phyloP scores from a whole-genome alignment of 2,888 invertebrate genomes.

The Opisthograptis luteolata region DNA sequence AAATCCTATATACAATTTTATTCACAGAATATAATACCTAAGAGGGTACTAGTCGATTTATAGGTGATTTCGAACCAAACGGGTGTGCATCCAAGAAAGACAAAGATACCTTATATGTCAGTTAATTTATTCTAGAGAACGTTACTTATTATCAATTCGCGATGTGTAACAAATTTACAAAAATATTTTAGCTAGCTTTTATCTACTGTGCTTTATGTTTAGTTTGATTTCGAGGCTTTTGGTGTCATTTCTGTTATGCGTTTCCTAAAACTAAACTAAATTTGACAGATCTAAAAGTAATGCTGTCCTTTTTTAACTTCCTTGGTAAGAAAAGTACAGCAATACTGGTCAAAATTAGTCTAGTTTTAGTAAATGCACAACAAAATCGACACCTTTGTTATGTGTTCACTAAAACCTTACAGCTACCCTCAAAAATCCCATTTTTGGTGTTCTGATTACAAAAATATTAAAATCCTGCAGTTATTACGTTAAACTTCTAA shows the following conservation, averaged over 20 bases:
- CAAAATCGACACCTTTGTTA: no score
- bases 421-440: conserved; percentile 5
- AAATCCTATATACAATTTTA: conserved; percentile 27
- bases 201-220: neutral
- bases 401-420: conserved; percentile 8
- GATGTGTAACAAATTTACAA: conserved; percentile 7
- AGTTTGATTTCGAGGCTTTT: no score
- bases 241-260: no score
- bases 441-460: neutral
- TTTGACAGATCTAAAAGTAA: no score
- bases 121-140: neutral
- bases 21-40: no score
- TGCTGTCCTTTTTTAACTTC: no score
- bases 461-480: neutral
- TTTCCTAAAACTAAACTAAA: no score
- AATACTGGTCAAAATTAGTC: no score
- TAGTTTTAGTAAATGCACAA: no score
- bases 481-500: neutral
- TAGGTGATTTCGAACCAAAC: no score
- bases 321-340: no score
- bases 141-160: neutral
- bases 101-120: neutral
- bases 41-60: no score
- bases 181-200: conserved; percentile 13
- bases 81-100: neutral